Conservation (phyloP, 2,113 vertebrate species). For the Zapus hudsonius region DNA sequence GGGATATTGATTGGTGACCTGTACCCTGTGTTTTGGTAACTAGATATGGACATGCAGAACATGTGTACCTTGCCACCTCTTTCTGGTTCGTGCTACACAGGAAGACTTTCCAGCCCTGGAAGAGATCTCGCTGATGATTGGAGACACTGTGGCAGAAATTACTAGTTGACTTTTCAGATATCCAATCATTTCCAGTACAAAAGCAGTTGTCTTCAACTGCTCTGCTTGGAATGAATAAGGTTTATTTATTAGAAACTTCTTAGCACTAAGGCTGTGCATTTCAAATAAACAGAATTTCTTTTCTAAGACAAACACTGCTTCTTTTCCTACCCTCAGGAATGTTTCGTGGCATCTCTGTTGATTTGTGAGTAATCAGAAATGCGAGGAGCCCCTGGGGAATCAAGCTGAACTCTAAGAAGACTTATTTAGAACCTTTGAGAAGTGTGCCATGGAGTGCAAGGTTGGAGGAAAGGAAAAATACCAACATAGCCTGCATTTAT, state of each 20-base stretch:
- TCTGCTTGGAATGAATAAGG: background rate
- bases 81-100: background rate
- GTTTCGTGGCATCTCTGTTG: slow-evolving; percentile 11
- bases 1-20: too few relatives aligned
- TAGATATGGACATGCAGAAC: background rate
- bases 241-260: slow-evolving; percentile 26
- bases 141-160: background rate
- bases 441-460: slow-evolving; percentile 88
- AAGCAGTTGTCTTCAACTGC: slow-evolving; percentile 33
- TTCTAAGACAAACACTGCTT: slow-evolving; percentile 55
- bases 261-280: slow-evolving; percentile 19
- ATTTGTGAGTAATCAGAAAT: slow-evolving; percentile 57
- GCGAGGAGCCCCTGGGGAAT: slow-evolving; percentile 43
- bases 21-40: too few relatives aligned
- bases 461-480: slow-evolving; percentile 79
- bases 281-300: background rate
- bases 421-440: background rate
- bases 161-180: background rate
- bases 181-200: slow-evolving; percentile 8
- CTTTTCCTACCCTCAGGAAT: slow-evolving; percentile 75
- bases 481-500: slow-evolving; percentile 88
- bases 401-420: slow-evolving; percentile 48
- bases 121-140: background rate
- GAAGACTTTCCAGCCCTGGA: background rate
- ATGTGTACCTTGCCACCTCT: background rate